Evolutionary conservation across 1,140 invertebrate species (phyloP).

Genomic region (Drosophila rufa): DNA sequence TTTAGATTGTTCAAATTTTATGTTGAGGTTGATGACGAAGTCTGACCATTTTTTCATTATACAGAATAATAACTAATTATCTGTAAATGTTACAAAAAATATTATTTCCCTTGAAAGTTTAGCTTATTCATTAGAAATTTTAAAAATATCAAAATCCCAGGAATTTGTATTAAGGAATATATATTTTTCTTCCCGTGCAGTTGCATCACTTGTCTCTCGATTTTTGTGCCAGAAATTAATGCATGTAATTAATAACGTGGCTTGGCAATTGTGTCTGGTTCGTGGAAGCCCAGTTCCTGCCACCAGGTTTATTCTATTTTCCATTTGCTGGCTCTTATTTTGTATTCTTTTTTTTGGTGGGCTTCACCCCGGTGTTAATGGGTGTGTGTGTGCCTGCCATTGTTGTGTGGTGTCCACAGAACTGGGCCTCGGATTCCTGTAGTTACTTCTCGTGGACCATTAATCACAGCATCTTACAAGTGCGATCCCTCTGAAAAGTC

Average conservation of each 20-base stretch:
- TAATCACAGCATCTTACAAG: conserved; percentile 72
- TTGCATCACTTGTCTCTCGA: conserved; percentile 74
- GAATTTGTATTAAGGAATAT: not conserved
- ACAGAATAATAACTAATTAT: too few relatives aligned
- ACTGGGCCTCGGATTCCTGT: conserved; percentile 55
- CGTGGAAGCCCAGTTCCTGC: conserved; percentile 59
- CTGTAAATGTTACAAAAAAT: too few relatives aligned
- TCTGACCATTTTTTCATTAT: too few relatives aligned
- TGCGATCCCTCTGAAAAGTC: conserved; percentile 42
- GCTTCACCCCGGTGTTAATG: conserved; percentile 74
- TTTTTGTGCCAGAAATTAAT: conserved; percentile 74
- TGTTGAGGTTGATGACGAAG: too few relatives aligned
- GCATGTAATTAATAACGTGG: conserved; percentile 81
- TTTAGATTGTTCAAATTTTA: too few relatives aligned
- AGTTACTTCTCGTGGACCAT: conserved; percentile 44
- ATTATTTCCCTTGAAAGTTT: too few relatives aligned
- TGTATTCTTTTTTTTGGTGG: conserved; percentile 21
- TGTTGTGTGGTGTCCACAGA: conserved; percentile 65
- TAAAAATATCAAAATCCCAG: too few relatives aligned
- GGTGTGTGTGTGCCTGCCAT: conserved; percentile 73
- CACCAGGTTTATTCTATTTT: conserved; percentile 35
- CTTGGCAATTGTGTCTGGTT: conserved; percentile 60
- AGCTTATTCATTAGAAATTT: too few relatives aligned
- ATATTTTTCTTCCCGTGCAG: conserved; percentile 3
- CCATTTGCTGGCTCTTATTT: conserved; percentile 17